Conservation (phyloP, 1,140 invertebrate species). For the Drosophila baimaii region DNA sequence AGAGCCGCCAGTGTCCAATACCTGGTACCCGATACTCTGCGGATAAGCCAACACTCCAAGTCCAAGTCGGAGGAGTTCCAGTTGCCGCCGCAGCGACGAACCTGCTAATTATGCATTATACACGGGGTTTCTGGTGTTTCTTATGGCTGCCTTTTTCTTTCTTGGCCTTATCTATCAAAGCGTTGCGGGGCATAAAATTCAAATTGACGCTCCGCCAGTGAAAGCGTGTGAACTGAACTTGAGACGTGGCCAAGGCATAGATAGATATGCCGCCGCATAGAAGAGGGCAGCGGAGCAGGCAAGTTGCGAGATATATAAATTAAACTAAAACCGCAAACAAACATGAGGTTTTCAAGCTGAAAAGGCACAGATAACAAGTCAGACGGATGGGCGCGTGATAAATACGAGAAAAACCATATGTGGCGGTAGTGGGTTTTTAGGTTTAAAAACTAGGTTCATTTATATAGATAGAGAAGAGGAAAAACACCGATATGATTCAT, state of each 20-base stretch:
- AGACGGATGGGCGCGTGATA: constrained; percentile 28
- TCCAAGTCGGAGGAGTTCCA: constrained; percentile 24
- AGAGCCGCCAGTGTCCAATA: constrained; percentile 8
- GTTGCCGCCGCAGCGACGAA: constrained; percentile 27
- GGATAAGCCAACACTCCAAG: constrained; percentile 20
- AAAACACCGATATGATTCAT: too few species aligned
- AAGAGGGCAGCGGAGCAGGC: constrained; percentile 20
- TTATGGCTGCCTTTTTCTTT: background rate
- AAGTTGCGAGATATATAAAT: constrained; percentile 34
- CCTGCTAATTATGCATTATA: constrained; percentile 66
- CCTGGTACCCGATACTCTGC: constrained; percentile 11
- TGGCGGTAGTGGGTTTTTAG: background rate
- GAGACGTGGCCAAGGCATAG: constrained; percentile 55
- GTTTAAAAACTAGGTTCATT: background rate
- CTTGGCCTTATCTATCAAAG: constrained; percentile 62
- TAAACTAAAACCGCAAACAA: constrained; percentile 64
- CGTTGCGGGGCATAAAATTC: constrained; percentile 62
- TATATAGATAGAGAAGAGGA: too few species aligned
- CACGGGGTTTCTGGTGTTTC: constrained; percentile 24
- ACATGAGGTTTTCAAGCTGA: constrained; percentile 48
- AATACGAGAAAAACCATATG: background rate
- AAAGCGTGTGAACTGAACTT: constrained; percentile 84
- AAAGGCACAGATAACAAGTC: constrained; percentile 24
- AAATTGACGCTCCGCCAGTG: constrained; percentile 72
- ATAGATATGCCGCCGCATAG: constrained; percentile 30